Conservation (phyloP, 2,797 vertebrate genomes). For the Pelobates cultripes region DNA sequence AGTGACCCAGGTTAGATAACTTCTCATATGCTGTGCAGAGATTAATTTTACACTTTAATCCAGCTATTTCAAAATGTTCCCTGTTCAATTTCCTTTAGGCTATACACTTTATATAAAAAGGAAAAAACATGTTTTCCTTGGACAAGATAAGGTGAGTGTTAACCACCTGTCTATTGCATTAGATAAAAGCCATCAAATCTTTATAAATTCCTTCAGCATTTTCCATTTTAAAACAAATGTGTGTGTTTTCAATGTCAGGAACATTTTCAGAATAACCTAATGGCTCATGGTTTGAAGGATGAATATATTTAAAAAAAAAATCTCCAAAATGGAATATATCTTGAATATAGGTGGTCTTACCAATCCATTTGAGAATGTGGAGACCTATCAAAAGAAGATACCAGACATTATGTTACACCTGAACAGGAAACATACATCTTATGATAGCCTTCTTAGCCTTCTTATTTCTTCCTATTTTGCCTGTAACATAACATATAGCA, state of each 20-base stretch:
- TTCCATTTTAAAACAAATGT: background rate
- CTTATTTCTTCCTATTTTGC: no score
- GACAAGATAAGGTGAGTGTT: constrained; percentile 17
- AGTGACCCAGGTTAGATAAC: background rate
- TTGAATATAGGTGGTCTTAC: no score
- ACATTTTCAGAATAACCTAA: background rate
- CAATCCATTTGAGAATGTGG: no score
- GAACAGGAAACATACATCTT: no score
- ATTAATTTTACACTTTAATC: constrained; percentile 15
- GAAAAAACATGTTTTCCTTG: constrained; percentile 29
- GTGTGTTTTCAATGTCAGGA: background rate
- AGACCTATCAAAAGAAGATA: no score
- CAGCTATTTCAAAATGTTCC: constrained; percentile 15
- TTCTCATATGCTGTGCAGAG: background rate
- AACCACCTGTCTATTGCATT: constrained; percentile 35
- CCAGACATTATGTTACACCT: no score
- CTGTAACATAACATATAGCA: no score
- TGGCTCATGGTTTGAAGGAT: no score
- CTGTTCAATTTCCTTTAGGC: constrained; percentile 24
- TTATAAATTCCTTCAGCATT: constrained; percentile 4
- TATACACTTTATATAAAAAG: constrained; percentile 37
- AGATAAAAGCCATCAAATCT: constrained; percentile 28
- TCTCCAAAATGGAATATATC: no score
- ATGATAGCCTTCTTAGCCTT: no score
- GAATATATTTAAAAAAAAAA: no score